These are phyloP conservation scores for Antheraea pernyi DNA, from an alignment of 1,140 invertebrate genomes.

Conservation along the genomic window DNA sequence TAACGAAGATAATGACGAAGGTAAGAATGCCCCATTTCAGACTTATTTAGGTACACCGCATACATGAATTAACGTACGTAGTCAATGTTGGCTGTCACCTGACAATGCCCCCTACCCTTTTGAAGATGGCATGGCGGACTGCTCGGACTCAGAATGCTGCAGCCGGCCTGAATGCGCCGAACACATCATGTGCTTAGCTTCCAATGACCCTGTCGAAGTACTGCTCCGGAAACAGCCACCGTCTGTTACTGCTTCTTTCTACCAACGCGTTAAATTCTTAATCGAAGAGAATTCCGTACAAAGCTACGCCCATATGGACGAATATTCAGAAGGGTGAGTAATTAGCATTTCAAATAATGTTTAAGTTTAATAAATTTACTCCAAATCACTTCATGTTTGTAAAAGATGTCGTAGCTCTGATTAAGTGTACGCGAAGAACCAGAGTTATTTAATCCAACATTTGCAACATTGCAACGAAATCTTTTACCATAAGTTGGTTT, in stretches of 20 bases:
- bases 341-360: conserved; percentile 6
- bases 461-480: conserved; percentile 41
- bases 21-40: conserved; percentile 77
- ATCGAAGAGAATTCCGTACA: conserved; percentile 99
- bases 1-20: conserved; percentile 97
- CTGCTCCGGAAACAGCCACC: conserved; percentile 96
- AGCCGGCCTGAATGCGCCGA: conserved; percentile 89
- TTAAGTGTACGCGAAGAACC: not conserved
- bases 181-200: conserved; percentile 95
- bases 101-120: conserved; percentile 64
- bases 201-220: conserved; percentile 97
- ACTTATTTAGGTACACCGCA: not conserved
- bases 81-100: conserved; percentile 32
- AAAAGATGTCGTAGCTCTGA: conserved; percentile 58
- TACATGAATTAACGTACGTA: conserved; percentile 1
- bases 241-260: conserved; percentile 97
- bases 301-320: conserved; percentile 97
- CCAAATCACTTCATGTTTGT: conserved; percentile 64
- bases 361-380: conserved; percentile 39
- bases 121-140: conserved; percentile 98
- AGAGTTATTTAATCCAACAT: not conserved
- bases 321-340: conserved; percentile 98
- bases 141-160: conserved; percentile 98
- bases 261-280: conserved; percentile 98
- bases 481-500: conserved; percentile 56